A percentile compares a stretch with the other conserved stretches of the same genome.
Evolutionary conservation across 2,113 vertebrate species (phyloP).

Genomic region (Urocynchramus pylzowi): DNA sequence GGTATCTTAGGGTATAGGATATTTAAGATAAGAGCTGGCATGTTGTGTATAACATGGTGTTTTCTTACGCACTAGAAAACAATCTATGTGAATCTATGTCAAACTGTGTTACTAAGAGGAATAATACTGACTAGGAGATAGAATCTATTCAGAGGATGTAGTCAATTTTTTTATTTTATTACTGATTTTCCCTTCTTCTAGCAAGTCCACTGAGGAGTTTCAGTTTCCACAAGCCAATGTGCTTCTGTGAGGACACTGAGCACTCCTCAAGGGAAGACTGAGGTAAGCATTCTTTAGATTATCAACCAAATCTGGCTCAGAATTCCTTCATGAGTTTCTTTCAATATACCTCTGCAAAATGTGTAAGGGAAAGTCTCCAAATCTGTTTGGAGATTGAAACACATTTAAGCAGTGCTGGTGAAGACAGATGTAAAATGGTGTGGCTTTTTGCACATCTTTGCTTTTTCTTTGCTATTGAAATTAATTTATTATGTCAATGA

Average conservation of each 20-base stretch:
- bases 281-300: not conserved
- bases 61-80: fast-evolving
- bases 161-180: not conserved
- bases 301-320: not conserved
- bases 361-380: fast-evolving
- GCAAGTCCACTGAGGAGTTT: not conserved
- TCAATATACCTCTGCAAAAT: not conserved
- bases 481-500: not conserved
- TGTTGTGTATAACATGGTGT: not conserved
- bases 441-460: not conserved
- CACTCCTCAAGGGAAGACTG: not conserved
- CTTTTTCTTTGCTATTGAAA: not conserved
- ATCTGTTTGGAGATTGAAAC: not conserved
- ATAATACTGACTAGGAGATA: not conserved
- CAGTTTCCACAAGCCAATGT: not conserved
- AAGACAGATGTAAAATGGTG: not conserved
- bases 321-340: not conserved
- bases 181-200: not conserved
- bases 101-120: not conserved
- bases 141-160: not conserved
- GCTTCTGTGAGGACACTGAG: not conserved
- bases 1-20: not conserved
- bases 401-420: not conserved
- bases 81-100: fast-evolving
- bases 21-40: not conserved